A percentile compares a stretch with the other conserved stretches of the same genome.
Conservation (phyloP, 2,113 vertebrate species). For the Thomomys bottae region DNA sequence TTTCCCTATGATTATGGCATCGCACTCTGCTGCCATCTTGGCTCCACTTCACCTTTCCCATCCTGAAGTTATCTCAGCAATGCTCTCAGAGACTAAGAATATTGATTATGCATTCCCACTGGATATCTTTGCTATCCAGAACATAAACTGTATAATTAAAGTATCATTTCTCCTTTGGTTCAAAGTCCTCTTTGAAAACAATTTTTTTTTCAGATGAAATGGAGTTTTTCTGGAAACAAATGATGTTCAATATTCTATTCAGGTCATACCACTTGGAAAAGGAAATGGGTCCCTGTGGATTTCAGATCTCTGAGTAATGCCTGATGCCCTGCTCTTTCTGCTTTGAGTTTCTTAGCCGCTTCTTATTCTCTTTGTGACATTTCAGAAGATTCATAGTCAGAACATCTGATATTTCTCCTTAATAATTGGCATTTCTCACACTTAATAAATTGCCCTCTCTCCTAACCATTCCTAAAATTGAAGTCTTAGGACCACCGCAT, state of each 20-base stretch:
- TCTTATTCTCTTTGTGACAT: neutral
- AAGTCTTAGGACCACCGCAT: neutral
- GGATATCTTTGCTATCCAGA: neutral
- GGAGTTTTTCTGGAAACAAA: slow-evolving; percentile 47
- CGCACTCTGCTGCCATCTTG: neutral
- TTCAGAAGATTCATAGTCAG: neutral
- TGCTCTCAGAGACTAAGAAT: neutral
- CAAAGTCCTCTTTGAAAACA: slow-evolving; percentile 20
- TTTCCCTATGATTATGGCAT: neutral
- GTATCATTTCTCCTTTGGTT: slow-evolving; percentile 34
- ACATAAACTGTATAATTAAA: slow-evolving; percentile 13
- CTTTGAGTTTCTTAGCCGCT: slow-evolving; percentile 29
- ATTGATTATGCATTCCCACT: neutral
- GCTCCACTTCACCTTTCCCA: neutral
- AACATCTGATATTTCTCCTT: neutral
- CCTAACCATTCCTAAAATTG: neutral
- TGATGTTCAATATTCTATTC: neutral
- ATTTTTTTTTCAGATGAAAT: slow-evolving; percentile 50
- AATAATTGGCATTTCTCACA: neutral
- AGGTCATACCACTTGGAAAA: slow-evolving; percentile 38
- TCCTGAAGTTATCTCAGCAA: neutral
- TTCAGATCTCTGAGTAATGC: slow-evolving; percentile 36
- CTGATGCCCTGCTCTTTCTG: slow-evolving; percentile 21
- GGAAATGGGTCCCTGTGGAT: neutral
- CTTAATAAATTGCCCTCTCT: neutral